Evolutionary conservation across 2,113 vertebrate species (phyloP).

Genomic region (Formicarius rufipectus): DNA sequence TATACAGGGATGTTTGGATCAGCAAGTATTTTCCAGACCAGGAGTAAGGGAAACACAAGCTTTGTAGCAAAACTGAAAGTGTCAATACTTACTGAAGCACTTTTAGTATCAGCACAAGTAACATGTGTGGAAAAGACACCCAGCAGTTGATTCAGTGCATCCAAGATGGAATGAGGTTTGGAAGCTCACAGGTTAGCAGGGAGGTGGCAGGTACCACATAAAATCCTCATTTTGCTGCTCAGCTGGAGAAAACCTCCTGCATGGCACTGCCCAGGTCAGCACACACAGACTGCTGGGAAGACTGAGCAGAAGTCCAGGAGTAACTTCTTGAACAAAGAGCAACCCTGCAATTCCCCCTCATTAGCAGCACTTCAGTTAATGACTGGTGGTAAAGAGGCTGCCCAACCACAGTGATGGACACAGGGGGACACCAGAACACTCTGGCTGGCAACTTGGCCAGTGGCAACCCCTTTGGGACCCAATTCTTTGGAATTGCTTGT

Average conservation of each 20-base stretch:
- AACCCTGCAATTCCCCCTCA: not conserved
- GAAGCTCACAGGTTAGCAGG: too few relatives aligned
- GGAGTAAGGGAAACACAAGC: not conserved
- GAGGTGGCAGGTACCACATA: not conserved
- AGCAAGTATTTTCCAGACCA: not conserved
- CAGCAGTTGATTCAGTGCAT: too few relatives aligned
- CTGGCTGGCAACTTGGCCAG: fast-evolving
- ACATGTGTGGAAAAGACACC: too few relatives aligned
- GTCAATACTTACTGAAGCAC: not conserved
- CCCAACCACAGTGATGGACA: fast-evolving
- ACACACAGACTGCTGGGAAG: not conserved
- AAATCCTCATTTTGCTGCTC: not conserved
- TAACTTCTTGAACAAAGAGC: not conserved
- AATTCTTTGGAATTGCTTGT: fast-evolving
- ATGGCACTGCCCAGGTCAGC: not conserved
- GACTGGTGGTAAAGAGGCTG: not conserved
- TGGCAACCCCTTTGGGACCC: not conserved
- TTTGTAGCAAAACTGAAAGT: not conserved
- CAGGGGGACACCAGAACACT: not conserved
- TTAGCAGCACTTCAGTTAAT: not conserved
- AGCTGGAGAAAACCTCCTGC: not conserved
- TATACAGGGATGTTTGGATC: not conserved
- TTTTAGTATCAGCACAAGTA: too few relatives aligned
- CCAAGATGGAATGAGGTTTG: too few relatives aligned
- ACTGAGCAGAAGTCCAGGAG: not conserved